Evolutionary conservation across 2,113 vertebrate species (phyloP).

Genomic region (Neogale vison): DNA sequence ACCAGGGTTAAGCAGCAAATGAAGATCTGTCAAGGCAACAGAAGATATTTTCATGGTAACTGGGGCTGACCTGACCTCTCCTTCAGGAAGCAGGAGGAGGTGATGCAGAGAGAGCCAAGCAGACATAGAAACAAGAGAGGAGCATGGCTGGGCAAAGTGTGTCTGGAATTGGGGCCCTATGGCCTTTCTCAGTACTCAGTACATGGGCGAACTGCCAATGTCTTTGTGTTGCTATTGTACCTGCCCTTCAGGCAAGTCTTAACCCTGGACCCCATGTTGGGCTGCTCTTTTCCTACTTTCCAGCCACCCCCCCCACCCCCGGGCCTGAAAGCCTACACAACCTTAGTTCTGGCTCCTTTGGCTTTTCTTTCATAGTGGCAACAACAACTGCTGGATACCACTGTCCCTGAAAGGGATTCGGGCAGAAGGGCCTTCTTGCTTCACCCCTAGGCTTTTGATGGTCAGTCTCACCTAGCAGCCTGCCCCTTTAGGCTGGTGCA

Average conservation of each 20-base stretch:
- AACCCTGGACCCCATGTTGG: background rate
- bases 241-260: background rate
- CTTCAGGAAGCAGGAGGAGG: background rate
- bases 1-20: background rate
- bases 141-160: background rate
- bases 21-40: constrained; percentile 25
- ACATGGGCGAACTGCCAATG: background rate
- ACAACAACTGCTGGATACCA: background rate
- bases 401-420: background rate
- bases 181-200: background rate
- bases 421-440: background rate
- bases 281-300: constrained; percentile 32
- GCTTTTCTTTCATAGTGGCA: background rate
- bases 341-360: background rate
- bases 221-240: background rate
- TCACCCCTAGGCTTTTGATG: background rate
- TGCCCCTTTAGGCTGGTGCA: background rate
- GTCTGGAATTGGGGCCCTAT: background rate
- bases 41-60: constrained; percentile 20
- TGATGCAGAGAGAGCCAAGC: background rate
- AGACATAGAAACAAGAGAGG: background rate
- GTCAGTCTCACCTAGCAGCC: background rate
- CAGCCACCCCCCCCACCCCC: background rate
- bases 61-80: background rate
- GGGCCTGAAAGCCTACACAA: background rate